Evolutionary conservation across 2,113 vertebrate genomes (phyloP), one percentile per base, ranked within the genome.

Genomic region (Promerops cafer): DNA sequence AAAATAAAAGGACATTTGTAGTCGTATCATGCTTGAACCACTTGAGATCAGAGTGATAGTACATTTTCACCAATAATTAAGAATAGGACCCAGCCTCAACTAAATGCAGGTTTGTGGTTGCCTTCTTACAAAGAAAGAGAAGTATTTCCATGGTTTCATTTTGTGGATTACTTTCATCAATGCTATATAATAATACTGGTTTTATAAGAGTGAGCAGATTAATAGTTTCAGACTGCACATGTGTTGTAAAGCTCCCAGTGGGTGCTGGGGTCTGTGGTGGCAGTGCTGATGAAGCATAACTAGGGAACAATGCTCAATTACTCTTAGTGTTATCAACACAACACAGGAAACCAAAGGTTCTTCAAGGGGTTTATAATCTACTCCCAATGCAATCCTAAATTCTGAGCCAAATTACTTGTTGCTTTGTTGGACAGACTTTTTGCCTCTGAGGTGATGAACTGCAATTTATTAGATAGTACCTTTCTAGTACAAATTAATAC

Each of bases 11-110:
- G 7, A 9, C 3, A 3, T 44, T 8, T 71, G 35, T 71, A 60
- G 56, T 76, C 11, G 7, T 26, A 9, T 52, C 22, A 6, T 20
- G 18, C 56, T 59, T 18, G 2, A 77, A n/a, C 15, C 0, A 0
- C 27, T 66, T 75, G 27, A 22, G 56, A 81, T 88, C 53, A 11
- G 31, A 59, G 42, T 33, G 28, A 44, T 5, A 9, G 10, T 40
- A 37, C 9, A 7, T 37, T 92, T 92, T n/a, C 60, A 64, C 11
- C 47, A 59, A 18, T 31, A 45, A 30, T 7, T 49, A 31, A 87
- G 49, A 92, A n/a, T 4, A 53, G 53, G 94, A 65, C 14, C 24
- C 19, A 44, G 5, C 16, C 16, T 22, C 9, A 16, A 44, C 8
- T 50, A 76, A 85, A 56, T 24, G 13, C 40, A 91, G 28, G 23